Evolutionary conservation across 2,888 invertebrate genomes (phyloP).

Genomic region (Lacanobia wlatinum): DNA sequence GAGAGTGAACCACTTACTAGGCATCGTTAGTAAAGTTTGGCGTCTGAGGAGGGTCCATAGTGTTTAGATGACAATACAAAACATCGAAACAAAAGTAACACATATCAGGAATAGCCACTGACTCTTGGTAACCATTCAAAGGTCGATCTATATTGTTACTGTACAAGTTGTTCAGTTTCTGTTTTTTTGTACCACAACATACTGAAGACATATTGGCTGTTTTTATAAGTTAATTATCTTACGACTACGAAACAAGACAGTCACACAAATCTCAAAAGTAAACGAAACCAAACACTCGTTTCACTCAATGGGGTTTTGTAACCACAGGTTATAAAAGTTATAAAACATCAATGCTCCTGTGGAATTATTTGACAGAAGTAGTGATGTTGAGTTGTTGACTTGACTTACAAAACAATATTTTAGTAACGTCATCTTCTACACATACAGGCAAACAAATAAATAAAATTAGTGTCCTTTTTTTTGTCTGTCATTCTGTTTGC

Average conservation of each 20-base stretch:
- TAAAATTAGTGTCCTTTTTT: too few relatives aligned
- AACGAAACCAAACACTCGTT: conserved; percentile 76
- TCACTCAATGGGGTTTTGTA: conserved; percentile 67
- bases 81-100: conserved; percentile 99
- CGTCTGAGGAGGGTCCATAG: conserved; percentile 97
- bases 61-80: conserved; percentile 98
- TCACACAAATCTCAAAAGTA: conserved; percentile 78
- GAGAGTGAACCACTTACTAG: conserved; percentile 93
- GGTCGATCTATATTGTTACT: conserved; percentile 91
- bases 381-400: too few relatives aligned
- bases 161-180: conserved; percentile 94
- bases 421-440: too few relatives aligned
- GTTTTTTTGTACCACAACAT: conserved; percentile 98
- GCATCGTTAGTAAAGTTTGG: conserved; percentile 98
- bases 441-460: too few relatives aligned
- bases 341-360: conserved; percentile 28
- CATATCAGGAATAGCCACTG: conserved; percentile 98
- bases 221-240: conserved; percentile 70
- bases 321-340: conserved; percentile 61
- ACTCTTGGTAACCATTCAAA: conserved; percentile 88
- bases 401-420: not conserved
- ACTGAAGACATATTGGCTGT: conserved; percentile 94
- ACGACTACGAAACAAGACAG: conserved; percentile 74
- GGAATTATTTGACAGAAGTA: conserved; percentile 42
- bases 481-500: too few relatives aligned